phyloP scores from a whole-genome alignment of 2,888 invertebrate species.

The Saturnia pavonia region DNA sequence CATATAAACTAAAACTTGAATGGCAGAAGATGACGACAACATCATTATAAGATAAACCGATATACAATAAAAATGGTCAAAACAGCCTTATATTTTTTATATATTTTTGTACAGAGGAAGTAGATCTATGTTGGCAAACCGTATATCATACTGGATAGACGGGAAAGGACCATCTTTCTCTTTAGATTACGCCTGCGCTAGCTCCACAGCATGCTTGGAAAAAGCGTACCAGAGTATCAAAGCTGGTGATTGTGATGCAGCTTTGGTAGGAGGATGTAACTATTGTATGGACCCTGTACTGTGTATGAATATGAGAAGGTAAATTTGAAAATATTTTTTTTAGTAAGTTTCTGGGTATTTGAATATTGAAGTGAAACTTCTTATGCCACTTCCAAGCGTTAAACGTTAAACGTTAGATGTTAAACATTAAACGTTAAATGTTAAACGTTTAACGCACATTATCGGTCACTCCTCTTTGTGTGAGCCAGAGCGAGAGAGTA shows the following conservation, averaged over 20 bases:
- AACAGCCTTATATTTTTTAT: not conserved
- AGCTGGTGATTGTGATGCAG: conserved; percentile 64
- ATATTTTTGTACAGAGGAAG: conserved; percentile 40
- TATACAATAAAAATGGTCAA: not conserved
- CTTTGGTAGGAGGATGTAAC: conserved; percentile 83
- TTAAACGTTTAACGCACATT: too few relatives aligned
- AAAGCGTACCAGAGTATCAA: conserved; percentile 51
- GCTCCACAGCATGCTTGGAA: conserved; percentile 55
- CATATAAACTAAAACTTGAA: not conserved
- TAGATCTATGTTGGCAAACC: conserved; percentile 60
- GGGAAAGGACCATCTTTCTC: conserved; percentile 57
- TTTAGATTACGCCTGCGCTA: conserved; percentile 50
- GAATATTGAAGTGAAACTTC: too few relatives aligned
- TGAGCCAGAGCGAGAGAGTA: too few relatives aligned
- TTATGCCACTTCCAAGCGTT: too few relatives aligned
- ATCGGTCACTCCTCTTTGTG: too few relatives aligned
- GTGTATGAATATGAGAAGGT: conserved; percentile 49
- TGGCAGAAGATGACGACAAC: not conserved
- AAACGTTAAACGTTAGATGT: too few relatives aligned
- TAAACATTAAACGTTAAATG: too few relatives aligned
- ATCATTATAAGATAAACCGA: not conserved
- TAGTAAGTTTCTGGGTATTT: too few relatives aligned
- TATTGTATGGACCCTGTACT: conserved; percentile 75
- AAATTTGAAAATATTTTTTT: conserved; percentile 15
- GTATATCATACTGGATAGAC: conserved; percentile 65